Evolutionary conservation across 2,797 vertebrate genomes (phyloP).

Genomic region (Hydrolagus colliei): DNA sequence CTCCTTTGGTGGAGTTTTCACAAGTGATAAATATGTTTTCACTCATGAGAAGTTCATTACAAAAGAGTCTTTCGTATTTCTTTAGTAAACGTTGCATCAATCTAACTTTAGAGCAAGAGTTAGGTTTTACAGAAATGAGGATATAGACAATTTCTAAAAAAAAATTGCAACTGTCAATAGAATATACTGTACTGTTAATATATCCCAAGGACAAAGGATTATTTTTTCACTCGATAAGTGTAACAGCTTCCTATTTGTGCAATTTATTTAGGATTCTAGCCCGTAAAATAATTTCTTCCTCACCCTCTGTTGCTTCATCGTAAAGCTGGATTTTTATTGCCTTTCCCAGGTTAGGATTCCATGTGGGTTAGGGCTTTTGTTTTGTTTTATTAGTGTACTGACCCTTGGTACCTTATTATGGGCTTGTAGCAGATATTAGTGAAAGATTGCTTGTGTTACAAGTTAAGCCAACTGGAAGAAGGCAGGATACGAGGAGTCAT

Average conservation of each 20-base stretch:
- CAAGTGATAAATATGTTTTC: too few species aligned
- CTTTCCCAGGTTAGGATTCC: constrained; percentile 38
- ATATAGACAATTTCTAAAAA: too few species aligned
- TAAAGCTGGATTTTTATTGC: neutral
- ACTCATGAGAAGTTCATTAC: too few species aligned
- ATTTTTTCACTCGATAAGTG: too few species aligned
- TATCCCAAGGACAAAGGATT: too few species aligned
- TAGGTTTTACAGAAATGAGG: too few species aligned
- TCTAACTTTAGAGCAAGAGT: too few species aligned
- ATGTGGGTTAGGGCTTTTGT: constrained; percentile 39
- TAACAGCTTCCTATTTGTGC: neutral
- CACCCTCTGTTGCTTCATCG: neutral
- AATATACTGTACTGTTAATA: too few species aligned
- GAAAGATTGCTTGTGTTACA: constrained; percentile 42
- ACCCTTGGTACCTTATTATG: constrained; percentile 44
- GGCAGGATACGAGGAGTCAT: constrained; percentile 40
- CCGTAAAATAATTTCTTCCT: neutral
- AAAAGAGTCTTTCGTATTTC: too few species aligned
- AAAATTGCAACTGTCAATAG: too few species aligned
- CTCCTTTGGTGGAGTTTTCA: too few species aligned
- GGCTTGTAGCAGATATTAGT: constrained; percentile 34
- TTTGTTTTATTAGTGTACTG: constrained; percentile 40
- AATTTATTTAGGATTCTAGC: neutral
- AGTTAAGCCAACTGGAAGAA: constrained; percentile 47
- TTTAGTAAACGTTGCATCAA: too few species aligned